A percentile compares a stretch with the other conserved stretches of the same genome.
Evolutionary conservation across 1,140 invertebrate genomes (phyloP).

Genomic region (Dolichoris vasculosae): DNA sequence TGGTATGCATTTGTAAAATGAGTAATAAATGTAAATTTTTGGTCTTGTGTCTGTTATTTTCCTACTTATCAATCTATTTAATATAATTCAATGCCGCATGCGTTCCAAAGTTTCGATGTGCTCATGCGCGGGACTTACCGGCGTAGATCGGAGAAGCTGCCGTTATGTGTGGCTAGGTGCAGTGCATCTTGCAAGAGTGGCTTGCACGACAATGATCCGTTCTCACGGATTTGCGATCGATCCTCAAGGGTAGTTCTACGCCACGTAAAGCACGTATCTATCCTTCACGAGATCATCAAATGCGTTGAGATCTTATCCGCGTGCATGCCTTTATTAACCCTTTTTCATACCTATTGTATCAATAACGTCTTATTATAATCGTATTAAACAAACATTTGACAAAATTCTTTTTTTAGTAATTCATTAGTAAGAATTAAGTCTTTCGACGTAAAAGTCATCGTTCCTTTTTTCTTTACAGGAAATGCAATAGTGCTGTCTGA

Average conservation of each 20-base stretch:
- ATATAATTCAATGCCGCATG: no score
- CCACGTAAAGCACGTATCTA: background rate
- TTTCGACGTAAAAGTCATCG: background rate
- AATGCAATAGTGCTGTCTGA: background rate
- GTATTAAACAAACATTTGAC: no score
- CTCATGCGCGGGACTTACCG: background rate
- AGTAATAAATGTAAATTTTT: no score
- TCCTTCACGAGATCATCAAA: background rate
- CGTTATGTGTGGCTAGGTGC: background rate
- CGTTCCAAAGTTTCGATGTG: background rate
- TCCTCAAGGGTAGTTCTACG: background rate
- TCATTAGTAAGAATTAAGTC: background rate
- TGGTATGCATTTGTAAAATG: no score
- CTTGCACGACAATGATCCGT: background rate
- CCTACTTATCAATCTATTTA: no score
- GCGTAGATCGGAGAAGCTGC: background rate
- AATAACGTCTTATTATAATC: no score
- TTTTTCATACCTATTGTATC: no score
- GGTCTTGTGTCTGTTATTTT: no score
- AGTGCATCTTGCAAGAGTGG: background rate
- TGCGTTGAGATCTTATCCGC: no score
- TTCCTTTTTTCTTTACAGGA: background rate
- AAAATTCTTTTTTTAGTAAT: no score
- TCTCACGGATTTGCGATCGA: background rate
- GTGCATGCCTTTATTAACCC: no score